Base-by-base conservation (phyloP, 2,888 invertebrate genomes). In the Sinopyrophorus schimmeli region DNA sequence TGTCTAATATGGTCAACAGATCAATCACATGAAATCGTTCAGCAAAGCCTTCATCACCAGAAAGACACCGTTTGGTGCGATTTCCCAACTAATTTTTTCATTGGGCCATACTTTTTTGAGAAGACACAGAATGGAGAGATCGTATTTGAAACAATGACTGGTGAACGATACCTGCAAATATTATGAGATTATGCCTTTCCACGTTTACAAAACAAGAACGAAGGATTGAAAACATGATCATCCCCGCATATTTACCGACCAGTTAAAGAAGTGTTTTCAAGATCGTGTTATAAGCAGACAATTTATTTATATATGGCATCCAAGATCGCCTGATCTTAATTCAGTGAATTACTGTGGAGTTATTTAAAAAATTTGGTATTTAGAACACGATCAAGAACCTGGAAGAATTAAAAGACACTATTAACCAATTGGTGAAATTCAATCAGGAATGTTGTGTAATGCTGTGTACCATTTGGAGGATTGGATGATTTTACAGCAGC, bases 11-110 rank as follows among this genome's bases (percentile, higher is more conserved):
- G 11, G 38, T 27, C 38, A 38, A 12, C 27, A 32, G 12, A 31
- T 26, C 16, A 43, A 26, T 10, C 27, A 43, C 34, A 34, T 31
- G 18, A 34, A 37, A 35, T 40, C 41, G 23, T 47, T 47, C 47
- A 41, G 35, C 6, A 47, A 42, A 28, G 41, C 18, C 28, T 47
- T 42, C 23, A 42, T 44, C 38, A 38, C 37, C 43, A 49, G 11
- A 49, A 44, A 37, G 31, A 28, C 11, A 49, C 37, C 28, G 30
- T 37, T 44, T 37, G 38, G 38, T 28, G 28, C 14, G 7, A 28
- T 42, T 47, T 43, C 30, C 42, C 41, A 47, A 28, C 35, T 43
- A 43, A 48, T 43, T 48, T 48, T 9, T 43, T 48, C 30, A 27
- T 48, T 48, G 48, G 43, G 16, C 26, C 24, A 32, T 47, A 32